Percentiles rank a stretch among this genome's conserved stretches.
Evolutionary conservation across 2,888 invertebrate genomes (phyloP).

Genomic region (Epirrhoe tristata): DNA sequence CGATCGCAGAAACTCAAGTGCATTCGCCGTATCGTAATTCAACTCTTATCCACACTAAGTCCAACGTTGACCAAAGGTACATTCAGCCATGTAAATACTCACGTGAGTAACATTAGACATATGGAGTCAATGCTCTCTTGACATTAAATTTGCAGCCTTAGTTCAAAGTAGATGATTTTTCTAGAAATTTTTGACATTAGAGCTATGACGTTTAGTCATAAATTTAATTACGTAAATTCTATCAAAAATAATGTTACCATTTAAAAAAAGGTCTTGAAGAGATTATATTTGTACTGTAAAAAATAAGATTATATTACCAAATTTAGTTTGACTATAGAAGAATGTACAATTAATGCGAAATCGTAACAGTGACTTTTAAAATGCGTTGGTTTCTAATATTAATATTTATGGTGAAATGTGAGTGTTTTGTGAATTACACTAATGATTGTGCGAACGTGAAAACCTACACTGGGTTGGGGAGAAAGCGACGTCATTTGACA

Average conservation of each 20-base stretch:
- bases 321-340: no score
- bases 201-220: no score
- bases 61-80: constrained; percentile 11
- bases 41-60: constrained; percentile 23
- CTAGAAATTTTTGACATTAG: no score
- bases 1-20: no score
- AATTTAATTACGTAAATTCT: no score
- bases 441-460: constrained; percentile 69
- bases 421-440: constrained; percentile 40
- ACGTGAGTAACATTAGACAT: constrained; percentile 32
- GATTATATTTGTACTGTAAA: background rate
- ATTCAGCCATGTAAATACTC: constrained; percentile 37
- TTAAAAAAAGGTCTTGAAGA: no score
- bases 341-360: background rate
- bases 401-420: constrained; percentile 40
- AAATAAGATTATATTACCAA: no score
- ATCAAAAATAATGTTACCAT: no score
- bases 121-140: constrained; percentile 16
- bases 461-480: constrained; percentile 54
- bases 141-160: constrained; percentile 2
- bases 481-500: constrained; percentile 69
- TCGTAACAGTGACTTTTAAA: background rate
- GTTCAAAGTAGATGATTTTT: background rate
- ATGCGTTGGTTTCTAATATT: constrained; percentile 20
- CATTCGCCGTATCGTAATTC: no score